Percentiles rank a stretch among this genome's conserved stretches.
These are phyloP conservation scores for Andrena chrysosceles DNA, from an alignment of 2,888 invertebrate genomes.

Conservation along the genomic window DNA sequence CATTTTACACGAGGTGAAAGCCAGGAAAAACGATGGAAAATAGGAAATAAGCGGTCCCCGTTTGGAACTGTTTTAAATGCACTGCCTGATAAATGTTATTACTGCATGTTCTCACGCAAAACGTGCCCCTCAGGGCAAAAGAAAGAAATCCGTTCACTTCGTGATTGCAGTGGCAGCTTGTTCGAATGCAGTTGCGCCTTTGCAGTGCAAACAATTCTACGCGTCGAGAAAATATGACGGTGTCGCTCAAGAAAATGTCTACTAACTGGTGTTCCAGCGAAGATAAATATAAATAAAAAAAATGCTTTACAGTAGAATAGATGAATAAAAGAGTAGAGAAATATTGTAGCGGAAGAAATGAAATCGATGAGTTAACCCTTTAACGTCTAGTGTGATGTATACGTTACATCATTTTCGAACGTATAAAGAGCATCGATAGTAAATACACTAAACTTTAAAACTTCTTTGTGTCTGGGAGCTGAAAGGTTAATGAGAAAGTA, in stretches of 20 bases:
- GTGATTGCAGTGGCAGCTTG: slow-evolving; percentile 57
- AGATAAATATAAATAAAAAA: neutral
- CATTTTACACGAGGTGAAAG: slow-evolving; percentile 32
- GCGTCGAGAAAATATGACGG: neutral
- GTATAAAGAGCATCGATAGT: too few species aligned
- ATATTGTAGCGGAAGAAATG: too few species aligned
- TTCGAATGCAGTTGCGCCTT: slow-evolving; percentile 40
- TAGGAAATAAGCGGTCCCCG: neutral
- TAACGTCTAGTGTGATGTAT: too few species aligned
- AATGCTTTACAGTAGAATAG: neutral
- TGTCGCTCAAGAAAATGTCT: slow-evolving; percentile 3
- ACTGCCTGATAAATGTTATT: slow-evolving; percentile 37
- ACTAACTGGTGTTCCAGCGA: neutral
- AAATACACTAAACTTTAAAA: too few species aligned
- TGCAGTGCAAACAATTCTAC: slow-evolving; percentile 38
- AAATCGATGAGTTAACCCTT: too few species aligned
- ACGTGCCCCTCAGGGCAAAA: slow-evolving; percentile 49
- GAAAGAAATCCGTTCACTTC: slow-evolving; percentile 67
- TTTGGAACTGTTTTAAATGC: slow-evolving; percentile 27
- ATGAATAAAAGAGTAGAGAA: neutral
- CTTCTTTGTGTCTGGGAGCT: too few species aligned
- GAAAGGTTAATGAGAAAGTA: too few species aligned
- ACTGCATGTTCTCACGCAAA: slow-evolving; percentile 65
- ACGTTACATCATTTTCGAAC: too few species aligned
- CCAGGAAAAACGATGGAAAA: slow-evolving; percentile 13